Conservation (phyloP, 2,888 invertebrate species). For the Nomada lathburiana region DNA sequence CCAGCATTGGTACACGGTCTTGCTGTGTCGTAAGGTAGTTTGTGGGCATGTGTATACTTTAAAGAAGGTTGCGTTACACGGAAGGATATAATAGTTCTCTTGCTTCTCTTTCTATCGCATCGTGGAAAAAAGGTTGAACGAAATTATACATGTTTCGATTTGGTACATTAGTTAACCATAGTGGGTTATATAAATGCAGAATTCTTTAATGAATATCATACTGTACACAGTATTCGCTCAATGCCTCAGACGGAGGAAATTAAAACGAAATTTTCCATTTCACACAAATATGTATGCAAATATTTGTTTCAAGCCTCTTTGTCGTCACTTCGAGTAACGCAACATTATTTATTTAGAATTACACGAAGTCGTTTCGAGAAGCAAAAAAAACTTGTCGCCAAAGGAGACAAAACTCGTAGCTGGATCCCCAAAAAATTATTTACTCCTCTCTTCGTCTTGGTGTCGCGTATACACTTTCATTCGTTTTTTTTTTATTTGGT, state of each 20-base stretch:
- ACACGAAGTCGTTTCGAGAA: background rate
- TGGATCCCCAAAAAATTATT: constrained; percentile 18
- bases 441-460: background rate
- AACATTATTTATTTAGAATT: background rate
- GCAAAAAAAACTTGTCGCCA: background rate
- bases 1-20: constrained; percentile 3
- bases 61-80: background rate
- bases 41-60: background rate
- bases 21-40: background rate
- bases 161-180: too few relatives aligned
- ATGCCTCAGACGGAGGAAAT: background rate
- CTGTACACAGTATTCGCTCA: too few relatives aligned
- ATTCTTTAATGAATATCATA: too few relatives aligned
- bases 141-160: too few relatives aligned
- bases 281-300: too few relatives aligned
- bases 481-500: background rate
- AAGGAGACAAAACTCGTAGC: background rate
- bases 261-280: background rate
- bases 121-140: too few relatives aligned
- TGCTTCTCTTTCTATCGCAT: too few relatives aligned
- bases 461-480: background rate
- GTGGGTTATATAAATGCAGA: too few relatives aligned
- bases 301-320: too few relatives aligned
- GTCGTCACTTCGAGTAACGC: background rate
- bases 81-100: background rate